These are phyloP conservation scores for Drosophila lacertosa DNA, from an alignment of 1,140 invertebrate species.

Conservation along the genomic window DNA sequence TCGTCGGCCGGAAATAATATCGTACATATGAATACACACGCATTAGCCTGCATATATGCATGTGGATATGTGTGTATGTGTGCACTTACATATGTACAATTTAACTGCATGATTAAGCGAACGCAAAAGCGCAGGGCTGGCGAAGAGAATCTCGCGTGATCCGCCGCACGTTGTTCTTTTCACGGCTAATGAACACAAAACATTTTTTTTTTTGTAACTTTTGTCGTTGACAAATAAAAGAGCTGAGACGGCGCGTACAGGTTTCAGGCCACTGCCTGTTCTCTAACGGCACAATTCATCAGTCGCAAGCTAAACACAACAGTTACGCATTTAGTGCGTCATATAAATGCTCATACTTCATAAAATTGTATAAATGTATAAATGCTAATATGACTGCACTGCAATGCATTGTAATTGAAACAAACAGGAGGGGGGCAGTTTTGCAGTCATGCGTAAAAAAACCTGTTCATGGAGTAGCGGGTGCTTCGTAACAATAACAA, in stretches of 20 bases:
- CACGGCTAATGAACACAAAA: slow-evolving; percentile 3
- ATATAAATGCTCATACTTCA: slow-evolving; percentile 11
- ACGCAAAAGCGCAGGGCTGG: neutral
- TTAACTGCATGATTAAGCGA: slow-evolving; percentile 8
- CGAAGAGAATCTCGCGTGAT: slow-evolving; percentile 2
- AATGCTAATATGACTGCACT: slow-evolving; percentile 9
- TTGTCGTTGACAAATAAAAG: slow-evolving; percentile 11
- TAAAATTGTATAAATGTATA: neutral
- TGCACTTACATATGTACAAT: neutral
- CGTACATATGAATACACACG: slow-evolving; percentile 2
- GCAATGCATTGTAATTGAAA: slow-evolving; percentile 30
- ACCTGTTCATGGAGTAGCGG: slow-evolving; percentile 36
- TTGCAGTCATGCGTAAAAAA: slow-evolving; percentile 47
- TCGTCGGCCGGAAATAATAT: slow-evolving; percentile 40
- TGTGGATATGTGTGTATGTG: neutral
- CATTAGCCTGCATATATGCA: neutral
- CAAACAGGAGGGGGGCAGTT: slow-evolving; percentile 4
- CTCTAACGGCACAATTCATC: slow-evolving; percentile 15
- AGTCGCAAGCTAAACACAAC: neutral
- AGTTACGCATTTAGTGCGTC: slow-evolving; percentile 12
- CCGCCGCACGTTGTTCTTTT: slow-evolving; percentile 8
- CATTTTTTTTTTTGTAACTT: neutral
- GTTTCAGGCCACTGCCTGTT: slow-evolving; percentile 7
- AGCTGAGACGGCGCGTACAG: neutral
- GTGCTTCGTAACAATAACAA: slow-evolving; percentile 24